Conservation (phyloP, 2,113 vertebrate species). For the Callaeas wilsoni region DNA sequence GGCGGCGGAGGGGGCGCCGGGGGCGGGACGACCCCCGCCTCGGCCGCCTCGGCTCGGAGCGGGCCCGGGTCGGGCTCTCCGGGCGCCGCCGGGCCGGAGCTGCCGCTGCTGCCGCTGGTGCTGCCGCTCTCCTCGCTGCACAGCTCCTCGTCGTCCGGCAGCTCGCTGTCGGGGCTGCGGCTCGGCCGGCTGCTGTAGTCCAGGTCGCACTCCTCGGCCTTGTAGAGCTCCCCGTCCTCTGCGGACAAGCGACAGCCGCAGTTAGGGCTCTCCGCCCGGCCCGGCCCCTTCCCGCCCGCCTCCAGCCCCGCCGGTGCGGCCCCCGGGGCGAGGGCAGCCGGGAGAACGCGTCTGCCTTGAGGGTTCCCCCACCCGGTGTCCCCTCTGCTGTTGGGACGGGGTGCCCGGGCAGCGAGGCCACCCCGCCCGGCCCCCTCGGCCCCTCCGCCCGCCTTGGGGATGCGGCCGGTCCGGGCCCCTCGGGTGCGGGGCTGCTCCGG, state of each 20-base stretch:
- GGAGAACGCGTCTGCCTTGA: neutral
- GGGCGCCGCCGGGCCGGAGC: neutral
- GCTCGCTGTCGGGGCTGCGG: constrained; percentile 73
- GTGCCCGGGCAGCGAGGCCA: no score
- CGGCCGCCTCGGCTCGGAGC: no score
- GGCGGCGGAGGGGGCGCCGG: no score
- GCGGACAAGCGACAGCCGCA: neutral
- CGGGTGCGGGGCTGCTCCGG: no score
- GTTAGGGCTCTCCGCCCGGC: neutral
- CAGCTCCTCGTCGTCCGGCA: constrained; percentile 70
- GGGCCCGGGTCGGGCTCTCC: constrained; percentile 56
- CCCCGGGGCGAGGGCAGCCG: no score
- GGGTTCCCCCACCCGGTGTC: neutral
- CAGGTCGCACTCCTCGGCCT: constrained; percentile 71
- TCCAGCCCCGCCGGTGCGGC: neutral
- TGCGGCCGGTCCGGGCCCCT: neutral
- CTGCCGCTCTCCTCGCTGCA: constrained; percentile 82
- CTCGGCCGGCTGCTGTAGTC: constrained; percentile 53
- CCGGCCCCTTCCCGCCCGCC: neutral
- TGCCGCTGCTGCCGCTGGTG: constrained; percentile 20
- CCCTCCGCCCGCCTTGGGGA: neutral
- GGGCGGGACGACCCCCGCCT: no score
- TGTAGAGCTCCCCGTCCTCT: constrained; percentile 78
- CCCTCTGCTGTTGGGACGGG: neutral
- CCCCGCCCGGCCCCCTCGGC: no score